Conservation (phyloP, 1,140 invertebrate species). For the Berghia stephanieae region DNA sequence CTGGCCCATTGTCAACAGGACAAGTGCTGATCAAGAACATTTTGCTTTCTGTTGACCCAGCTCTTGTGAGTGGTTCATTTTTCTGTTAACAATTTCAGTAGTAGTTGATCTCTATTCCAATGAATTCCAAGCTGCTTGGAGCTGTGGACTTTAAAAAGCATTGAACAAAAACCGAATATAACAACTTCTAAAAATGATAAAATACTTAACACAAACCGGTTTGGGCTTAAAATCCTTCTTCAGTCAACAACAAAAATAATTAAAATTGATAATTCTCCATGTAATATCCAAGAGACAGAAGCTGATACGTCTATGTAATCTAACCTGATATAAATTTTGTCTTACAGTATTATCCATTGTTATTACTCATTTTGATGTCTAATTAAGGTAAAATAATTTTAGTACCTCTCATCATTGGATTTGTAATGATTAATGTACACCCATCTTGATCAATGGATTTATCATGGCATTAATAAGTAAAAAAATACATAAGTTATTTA, state of each 20-base stretch:
- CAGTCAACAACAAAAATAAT: background rate
- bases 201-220: too few relatives aligned
- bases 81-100: background rate
- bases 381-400: too few relatives aligned
- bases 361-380: too few relatives aligned
- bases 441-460: too few relatives aligned
- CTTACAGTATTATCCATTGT: too few relatives aligned
- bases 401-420: too few relatives aligned
- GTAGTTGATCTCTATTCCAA: background rate
- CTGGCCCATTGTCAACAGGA: conserved; percentile 28
- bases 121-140: background rate
- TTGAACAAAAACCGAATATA: too few relatives aligned
- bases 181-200: too few relatives aligned
- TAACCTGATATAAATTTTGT: too few relatives aligned
- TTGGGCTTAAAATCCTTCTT: background rate
- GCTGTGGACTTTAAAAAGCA: background rate
- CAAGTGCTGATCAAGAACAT: conserved; percentile 53
- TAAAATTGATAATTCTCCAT: background rate
- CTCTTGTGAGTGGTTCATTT: conserved; percentile 44
- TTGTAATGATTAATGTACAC: too few relatives aligned
- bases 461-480: background rate
- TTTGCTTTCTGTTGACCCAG: conserved; percentile 60
- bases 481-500: background rate
- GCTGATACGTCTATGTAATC: too few relatives aligned
- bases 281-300: too few relatives aligned